Percentiles rank a stretch among this genome's conserved stretches.
Evolutionary conservation across 2,113 vertebrate species (phyloP).

Genomic region (Scomber colias): DNA sequence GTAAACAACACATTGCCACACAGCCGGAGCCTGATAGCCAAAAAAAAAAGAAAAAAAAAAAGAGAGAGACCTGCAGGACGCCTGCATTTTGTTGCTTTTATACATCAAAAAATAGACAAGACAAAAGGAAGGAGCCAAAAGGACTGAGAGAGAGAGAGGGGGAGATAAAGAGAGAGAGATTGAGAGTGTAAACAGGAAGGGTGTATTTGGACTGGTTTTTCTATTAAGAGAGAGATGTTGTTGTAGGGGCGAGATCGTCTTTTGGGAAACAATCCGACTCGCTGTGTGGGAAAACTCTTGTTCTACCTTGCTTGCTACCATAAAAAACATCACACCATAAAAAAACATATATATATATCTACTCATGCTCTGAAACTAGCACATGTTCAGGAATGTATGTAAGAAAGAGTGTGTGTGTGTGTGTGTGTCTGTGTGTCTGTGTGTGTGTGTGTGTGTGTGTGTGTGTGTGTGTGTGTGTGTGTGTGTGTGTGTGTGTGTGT

Average conservation of each 20-base stretch:
- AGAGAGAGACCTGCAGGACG: constrained; percentile 77
- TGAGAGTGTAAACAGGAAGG: constrained; percentile 78
- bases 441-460: too few relatives aligned
- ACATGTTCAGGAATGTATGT: constrained; percentile 19
- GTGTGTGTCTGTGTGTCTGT: too few relatives aligned
- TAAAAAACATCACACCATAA: constrained; percentile 24
- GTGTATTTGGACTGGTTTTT: constrained; percentile 78
- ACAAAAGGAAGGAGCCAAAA: constrained; percentile 77
- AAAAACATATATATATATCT: background rate
- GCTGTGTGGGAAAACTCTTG: constrained; percentile 65
- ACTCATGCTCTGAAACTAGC: constrained; percentile 37
- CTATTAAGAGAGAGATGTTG: constrained; percentile 75
- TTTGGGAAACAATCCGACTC: constrained; percentile 71
- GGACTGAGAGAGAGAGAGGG: constrained; percentile 56
- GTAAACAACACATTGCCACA: constrained; percentile 90
- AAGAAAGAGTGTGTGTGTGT: background rate
- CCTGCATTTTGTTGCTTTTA: constrained; percentile 80
- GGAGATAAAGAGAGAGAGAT: constrained; percentile 50
- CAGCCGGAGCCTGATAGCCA: constrained; percentile 85
- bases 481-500: too few relatives aligned
- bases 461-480: too few relatives aligned
- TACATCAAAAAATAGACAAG: constrained; percentile 82
- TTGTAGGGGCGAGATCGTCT: constrained; percentile 66
- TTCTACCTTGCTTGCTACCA: constrained; percentile 59
- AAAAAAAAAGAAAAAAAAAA: constrained; percentile 70